Evolutionary conservation across 2,888 invertebrate genomes (phyloP), one percentile per base, ranked within the genome.

Genomic region (Drosophila rubida): DNA sequence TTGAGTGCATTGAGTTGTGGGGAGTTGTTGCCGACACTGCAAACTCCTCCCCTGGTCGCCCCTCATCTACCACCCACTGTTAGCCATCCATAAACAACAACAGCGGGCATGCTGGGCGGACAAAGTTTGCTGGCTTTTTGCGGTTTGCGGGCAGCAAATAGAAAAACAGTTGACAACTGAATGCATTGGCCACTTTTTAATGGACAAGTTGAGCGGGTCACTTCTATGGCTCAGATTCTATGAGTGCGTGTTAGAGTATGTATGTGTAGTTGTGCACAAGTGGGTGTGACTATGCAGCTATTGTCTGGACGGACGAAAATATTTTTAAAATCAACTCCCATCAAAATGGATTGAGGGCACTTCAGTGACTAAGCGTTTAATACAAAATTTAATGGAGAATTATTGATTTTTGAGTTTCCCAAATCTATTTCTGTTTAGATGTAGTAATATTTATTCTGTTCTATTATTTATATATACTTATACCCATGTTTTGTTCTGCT

Each of bases 1-100:
- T 82, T 82, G 86, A 86, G 82, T 82, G 82, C 84, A 82, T 82
- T 82, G 82, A 86, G 80, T 83, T 83, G 80, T 86, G 86, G 80
- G 80, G 83, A 83, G 86, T 70, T 72, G 77, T 54, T 66, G 61
- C 55, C 76, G 55, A 53, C 59, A 53, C 37, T 32, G 35, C 58
- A 39, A 39, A 14, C 51, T 23, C 37, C 35, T 25, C 27, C 4
- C 5, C 16, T 0, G n/a, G n/a, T n/a, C n/a, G n/a, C n/a, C 27
- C 6, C 27, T 11, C 3, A 0, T 5, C 6, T 11, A 8, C 42
- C 30, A 8, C 14, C 27, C 4, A 19, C 37, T 19, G 39, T 44
- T 32, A 4, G 37, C 39, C n/a, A 30, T 32, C 42, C 19, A 62
- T 55, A 48, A 62, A 62, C 62, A 55, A 54, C 53, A 30, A 48